Evolutionary conservation across 23 tunicate species (phyloP), one percentile per base, ranked within the genome.

Genomic region (Clavelina lepadiformis): DNA sequence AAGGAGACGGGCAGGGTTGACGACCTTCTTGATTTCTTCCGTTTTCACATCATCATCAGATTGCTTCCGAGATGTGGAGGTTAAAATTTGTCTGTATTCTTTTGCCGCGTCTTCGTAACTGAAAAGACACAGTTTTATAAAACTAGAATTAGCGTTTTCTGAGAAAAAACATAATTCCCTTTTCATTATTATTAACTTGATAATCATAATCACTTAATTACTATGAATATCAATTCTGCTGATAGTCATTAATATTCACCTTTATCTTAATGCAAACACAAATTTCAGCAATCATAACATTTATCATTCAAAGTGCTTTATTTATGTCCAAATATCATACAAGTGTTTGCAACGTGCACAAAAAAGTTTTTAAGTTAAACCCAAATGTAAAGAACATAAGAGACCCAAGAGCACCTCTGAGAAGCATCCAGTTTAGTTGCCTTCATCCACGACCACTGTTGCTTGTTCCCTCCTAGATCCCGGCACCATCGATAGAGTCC

Each of bases 401-500:
- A 41, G 15, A 11, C 49, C 49, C 11, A 15, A 41, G 49, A 41
- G 6, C 34, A 80, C 80, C 63, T 73, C 5, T 51, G 56, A 30
- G 63, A 15, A 0, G 74, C 63, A 33, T 73, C 65, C 44, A 36
- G 72, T 51, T 79, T 87, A 15, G 97, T 83, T 5, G 82, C 75
- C 56, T 76, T 89, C 72, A 89, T 75, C 97, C 97, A 89, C 0
- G 83, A 69, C 82, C 86, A 79, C 59, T 71, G 67, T 35, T 71
- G 72, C 38, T 87, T 87, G 37, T 56, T 49, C 11, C 80, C 77
- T 1, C 77, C 64, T 11, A 87, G 31, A 0, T 73, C 86, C 23
- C 86, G 77, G 46, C 86, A 87, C 83, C 83, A 81, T 26, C 81
- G 74, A 38, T 81, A 80, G 58, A 89, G 30, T 22, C 97, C 97